Evolutionary conservation across 2,113 vertebrate genomes (phyloP).

Genomic region (Paracanthobrama guichenoti): DNA sequence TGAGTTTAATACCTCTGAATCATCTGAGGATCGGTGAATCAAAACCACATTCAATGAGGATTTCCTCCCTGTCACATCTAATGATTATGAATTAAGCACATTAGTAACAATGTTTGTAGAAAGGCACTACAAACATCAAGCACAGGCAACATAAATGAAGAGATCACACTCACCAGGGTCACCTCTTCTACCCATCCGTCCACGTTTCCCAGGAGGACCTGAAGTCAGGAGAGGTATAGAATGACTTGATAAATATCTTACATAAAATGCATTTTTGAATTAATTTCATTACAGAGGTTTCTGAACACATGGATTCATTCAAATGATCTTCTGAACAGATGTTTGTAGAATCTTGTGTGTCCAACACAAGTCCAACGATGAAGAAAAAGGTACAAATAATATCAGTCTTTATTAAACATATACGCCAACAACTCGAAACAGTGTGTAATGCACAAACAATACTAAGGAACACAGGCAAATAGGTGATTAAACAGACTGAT

Average conservation of each 20-base stretch:
- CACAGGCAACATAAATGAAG: background rate
- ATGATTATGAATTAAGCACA: background rate
- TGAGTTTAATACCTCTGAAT: slow-evolving; percentile 31
- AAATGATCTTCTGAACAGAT: background rate
- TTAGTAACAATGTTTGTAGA: background rate
- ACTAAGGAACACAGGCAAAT: too few species aligned
- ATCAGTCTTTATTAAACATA: too few species aligned
- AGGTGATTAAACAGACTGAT: too few species aligned
- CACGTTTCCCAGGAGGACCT: slow-evolving; percentile 93
- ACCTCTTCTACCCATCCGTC: slow-evolving; percentile 87
- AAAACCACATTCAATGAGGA: background rate
- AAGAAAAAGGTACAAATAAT: too few species aligned
- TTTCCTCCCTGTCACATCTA: background rate
- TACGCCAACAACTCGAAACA: too few species aligned
- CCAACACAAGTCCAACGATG: too few species aligned
- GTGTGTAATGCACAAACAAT: too few species aligned
- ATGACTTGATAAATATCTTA: background rate
- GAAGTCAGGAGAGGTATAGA: slow-evolving; percentile 64
- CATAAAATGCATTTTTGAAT: background rate
- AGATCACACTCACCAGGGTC: slow-evolving; percentile 81
- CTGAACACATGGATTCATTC: background rate
- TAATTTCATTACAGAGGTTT: background rate
- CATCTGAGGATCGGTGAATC: slow-evolving; percentile 21
- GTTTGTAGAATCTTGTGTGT: background rate
- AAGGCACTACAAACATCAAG: slow-evolving; percentile 15